These are phyloP conservation scores for Pocillopora meandrina DNA, from an alignment of 92 coral and sea anemone genomes.

Conservation along the genomic window DNA sequence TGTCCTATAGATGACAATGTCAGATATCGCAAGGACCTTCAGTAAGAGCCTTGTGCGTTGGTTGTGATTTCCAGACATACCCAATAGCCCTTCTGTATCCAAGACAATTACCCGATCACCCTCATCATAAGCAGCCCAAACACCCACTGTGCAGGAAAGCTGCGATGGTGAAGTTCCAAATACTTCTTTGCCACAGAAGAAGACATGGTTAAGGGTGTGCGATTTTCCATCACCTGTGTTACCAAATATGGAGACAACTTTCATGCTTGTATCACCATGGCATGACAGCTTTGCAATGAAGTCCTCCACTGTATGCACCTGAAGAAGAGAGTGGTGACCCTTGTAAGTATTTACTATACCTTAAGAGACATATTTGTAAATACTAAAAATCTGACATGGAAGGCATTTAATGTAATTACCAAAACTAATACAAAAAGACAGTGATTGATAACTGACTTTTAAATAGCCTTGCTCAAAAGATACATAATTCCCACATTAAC, in stretches of 20 bases:
- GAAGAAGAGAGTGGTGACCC: neutral
- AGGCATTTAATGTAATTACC: too few relatives aligned
- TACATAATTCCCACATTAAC: too few relatives aligned
- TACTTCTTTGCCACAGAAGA: constrained; percentile 86
- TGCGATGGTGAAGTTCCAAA: constrained; percentile 93
- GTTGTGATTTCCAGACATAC: constrained; percentile 88
- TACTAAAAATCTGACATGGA: too few relatives aligned
- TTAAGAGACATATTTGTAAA: too few relatives aligned
- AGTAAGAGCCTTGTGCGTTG: constrained; percentile 86
- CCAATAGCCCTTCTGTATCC: constrained; percentile 96
- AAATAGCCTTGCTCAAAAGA: too few relatives aligned
- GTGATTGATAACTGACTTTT: too few relatives aligned
- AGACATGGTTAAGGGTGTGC: constrained; percentile 90
- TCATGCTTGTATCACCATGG: constrained; percentile 71
- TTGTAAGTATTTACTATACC: neutral
- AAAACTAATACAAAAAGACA: too few relatives aligned
- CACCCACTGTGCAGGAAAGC: constrained; percentile 96
- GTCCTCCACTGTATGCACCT: constrained; percentile 82
- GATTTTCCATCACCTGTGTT: constrained; percentile 99
- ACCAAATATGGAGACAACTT: constrained; percentile 97
- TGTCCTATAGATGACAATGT: constrained; percentile 88
- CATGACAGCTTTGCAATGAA: constrained; percentile 68
- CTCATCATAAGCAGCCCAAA: constrained; percentile 96
- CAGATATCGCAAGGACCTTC: constrained; percentile 96
- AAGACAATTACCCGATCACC: constrained; percentile 69